Evolutionary conservation across 1,140 invertebrate species (phyloP).

Genomic region (Trialeurodes vaporariorum): DNA sequence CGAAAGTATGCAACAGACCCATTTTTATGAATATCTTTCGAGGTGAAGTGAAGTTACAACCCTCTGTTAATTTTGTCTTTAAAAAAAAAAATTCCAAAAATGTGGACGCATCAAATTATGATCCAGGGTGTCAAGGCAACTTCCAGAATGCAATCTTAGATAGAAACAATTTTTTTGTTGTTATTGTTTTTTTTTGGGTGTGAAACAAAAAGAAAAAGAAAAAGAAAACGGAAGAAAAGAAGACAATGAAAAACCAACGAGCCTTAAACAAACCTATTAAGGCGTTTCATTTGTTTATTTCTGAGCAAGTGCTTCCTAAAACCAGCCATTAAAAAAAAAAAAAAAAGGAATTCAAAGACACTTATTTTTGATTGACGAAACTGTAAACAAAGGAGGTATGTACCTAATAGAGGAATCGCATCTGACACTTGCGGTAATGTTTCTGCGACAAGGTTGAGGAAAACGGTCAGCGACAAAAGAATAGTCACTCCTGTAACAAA

Average conservation of each 20-base stretch:
- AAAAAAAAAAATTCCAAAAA: no score
- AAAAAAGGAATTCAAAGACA: conserved; percentile 5
- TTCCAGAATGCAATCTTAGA: no score
- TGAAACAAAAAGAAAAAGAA: not conserved
- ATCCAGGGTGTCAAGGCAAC: no score
- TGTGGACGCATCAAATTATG: no score
- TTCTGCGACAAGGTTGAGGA: conserved; percentile 92
- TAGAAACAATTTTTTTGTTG: no score
- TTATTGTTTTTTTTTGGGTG: not conserved
- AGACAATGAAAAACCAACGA: conserved; percentile 3
- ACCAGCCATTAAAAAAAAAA: conserved; percentile 23
- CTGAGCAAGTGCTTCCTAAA: not conserved
- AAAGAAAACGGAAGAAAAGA: not conserved
- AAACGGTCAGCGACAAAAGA: conserved; percentile 98
- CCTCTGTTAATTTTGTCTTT: no score
- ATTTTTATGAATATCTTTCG: no score
- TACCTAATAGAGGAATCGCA: conserved; percentile 89
- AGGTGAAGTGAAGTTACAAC: no score
- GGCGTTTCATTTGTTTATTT: conserved; percentile 13
- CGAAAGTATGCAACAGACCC: no score
- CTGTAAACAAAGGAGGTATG: conserved; percentile 11
- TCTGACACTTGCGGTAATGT: conserved; percentile 90
- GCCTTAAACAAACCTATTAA: conserved; percentile 13
- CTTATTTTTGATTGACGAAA: not conserved
- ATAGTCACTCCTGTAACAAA: conserved; percentile 93